Base-by-base conservation (phyloP, 2,113 vertebrate species). In the Caranx ignobilis region DNA sequence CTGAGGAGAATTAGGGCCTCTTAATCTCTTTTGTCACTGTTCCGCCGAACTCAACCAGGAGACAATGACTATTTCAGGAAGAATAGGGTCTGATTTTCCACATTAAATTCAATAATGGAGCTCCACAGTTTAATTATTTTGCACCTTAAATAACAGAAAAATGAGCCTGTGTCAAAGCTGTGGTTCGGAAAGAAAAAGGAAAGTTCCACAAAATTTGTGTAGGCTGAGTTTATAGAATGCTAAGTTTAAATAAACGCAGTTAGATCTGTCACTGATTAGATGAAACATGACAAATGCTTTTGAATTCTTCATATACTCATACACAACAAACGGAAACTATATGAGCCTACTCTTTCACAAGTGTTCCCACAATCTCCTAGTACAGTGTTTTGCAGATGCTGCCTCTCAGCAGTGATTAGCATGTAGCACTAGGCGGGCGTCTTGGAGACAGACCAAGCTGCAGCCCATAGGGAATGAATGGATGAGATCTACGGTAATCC, bases 21-120 rank as follows among this genome's bases (percentile, higher is more conserved):
- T 77, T 92, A 92, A 92, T 92, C 91, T 90, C 78, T 87, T 93
- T 90, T 90, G 90, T 86, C 88, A 74, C 74, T 41, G 75, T 82
- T 83, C 68, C 15, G 61, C 84, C 68, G 63, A 87, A 91, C 75
- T 82, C 78, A 77, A 72, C 73, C 71, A 79, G 65, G 56, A 91
- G 75, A 93, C 89, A 90, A 90, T 90, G 79, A 79, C 55, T 72
- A 64, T 86, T 82, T 82, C 67, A 54, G 66, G 71, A 57, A 85
- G 57, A 77, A 86, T 72, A 73, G 65, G 35, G 43, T 57, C 59
- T 32, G 83, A 90, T 90, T 92, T 90, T 85, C 71, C 84, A 82
- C 84, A 85, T 85, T 90, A 84, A 85, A 89, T 87, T 83, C 48
- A 89, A 86, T 83, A 87, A 86, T 71, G 77, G 19, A 37, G 54